Conservation (phyloP, 1,140 invertebrate species). For the Matsumurasca onukii region DNA sequence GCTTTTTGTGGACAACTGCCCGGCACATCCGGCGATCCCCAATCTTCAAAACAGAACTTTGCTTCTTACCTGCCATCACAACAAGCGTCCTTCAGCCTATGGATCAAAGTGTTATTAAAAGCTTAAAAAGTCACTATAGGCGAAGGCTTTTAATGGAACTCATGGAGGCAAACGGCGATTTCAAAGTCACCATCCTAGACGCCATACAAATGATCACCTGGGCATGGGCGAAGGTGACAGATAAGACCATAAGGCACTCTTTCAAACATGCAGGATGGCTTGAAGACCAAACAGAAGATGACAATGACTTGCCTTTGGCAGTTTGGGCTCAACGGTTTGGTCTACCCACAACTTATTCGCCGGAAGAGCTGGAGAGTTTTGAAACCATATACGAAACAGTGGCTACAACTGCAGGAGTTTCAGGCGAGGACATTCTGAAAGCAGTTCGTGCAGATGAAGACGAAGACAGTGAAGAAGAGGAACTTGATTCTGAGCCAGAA, state of each 20-base stretch:
- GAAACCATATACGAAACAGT: background rate
- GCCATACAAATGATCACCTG: background rate
- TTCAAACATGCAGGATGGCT: background rate
- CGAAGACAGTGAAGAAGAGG: background rate
- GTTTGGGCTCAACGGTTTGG: background rate
- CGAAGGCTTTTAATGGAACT: background rate
- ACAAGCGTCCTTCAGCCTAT: background rate
- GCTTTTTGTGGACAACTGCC: background rate
- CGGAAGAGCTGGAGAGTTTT: background rate
- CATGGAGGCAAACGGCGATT: too few relatives aligned
- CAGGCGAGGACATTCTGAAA: background rate
- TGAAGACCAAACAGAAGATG: background rate
- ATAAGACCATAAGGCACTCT: background rate
- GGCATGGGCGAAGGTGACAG: background rate
- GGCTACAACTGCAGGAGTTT: background rate
- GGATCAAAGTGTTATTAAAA: background rate
- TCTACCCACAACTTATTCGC: background rate
- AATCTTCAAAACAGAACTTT: slow-evolving; percentile 2
- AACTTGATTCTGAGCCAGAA: background rate
- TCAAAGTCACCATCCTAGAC: background rate
- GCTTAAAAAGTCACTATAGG: background rate
- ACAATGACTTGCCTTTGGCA: background rate
- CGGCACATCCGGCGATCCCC: background rate
- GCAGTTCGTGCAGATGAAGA: background rate
- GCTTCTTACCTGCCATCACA: background rate